These are phyloP conservation scores for Mimachlamys varia DNA, from an alignment of 2,888 invertebrate genomes.

Conservation along the genomic window DNA sequence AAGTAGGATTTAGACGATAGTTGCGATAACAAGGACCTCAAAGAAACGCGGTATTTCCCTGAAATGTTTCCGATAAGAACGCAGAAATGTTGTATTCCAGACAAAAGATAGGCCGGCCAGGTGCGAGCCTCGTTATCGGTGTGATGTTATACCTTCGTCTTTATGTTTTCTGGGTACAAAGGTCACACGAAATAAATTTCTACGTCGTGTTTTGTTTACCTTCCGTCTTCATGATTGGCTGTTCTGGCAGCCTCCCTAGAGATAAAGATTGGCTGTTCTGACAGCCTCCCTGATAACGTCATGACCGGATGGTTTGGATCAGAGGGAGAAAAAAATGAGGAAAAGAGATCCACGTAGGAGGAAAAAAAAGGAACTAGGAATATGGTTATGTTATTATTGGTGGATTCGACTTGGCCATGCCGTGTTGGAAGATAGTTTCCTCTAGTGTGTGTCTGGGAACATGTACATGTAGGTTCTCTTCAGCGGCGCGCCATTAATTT, in stretches of 20 bases:
- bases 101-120: not conserved
- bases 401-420: not conserved
- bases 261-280: slow-evolving; percentile 1
- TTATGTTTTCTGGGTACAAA: slow-evolving; percentile 12
- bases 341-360: not conserved
- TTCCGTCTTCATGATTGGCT: not conserved
- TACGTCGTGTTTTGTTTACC: slow-evolving; percentile 26
- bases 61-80: not conserved
- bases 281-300: slow-evolving; percentile 31
- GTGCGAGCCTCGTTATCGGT: not conserved
- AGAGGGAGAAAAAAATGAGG: not conserved
- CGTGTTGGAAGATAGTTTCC: not conserved
- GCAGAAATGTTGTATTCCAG: not conserved
- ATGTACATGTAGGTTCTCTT: not conserved
- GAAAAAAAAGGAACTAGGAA: not conserved
- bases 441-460: too few species aligned
- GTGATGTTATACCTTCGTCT: not conserved
- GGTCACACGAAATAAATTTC: not conserved
- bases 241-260: slow-evolving; percentile 28
- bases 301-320: not conserved
- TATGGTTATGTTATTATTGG: not conserved
- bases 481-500: not conserved
- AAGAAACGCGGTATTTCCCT: not conserved
- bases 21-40: not conserved
- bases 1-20: not conserved